Evolutionary conservation across 1,140 invertebrate genomes (phyloP), one percentile per base, ranked within the genome.

Genomic region (Cephus cinctus): DNA sequence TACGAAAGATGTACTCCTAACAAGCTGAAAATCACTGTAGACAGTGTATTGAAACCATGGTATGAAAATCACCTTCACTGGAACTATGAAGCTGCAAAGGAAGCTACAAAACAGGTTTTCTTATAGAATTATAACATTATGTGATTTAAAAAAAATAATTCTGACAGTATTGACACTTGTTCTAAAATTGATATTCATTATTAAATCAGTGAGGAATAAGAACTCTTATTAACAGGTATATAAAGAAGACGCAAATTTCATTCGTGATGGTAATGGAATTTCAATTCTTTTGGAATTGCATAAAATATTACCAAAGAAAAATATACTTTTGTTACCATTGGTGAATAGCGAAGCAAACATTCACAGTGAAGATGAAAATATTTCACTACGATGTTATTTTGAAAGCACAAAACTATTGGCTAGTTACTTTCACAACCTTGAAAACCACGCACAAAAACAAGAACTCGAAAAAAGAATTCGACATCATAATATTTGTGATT

Each of bases 1-100:
- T 20, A 47, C 42, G 52, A 77, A 30, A 58, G 79, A 20, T 75
- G 75, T n/a, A 80, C 78, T 52, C 79, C 81, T 1, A 86, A 86
- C 61, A 74, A 70, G 50, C 63, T 84, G 43, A 77, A 70, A 50
- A 80, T 84, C 63, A 50, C 15, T 9, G 23, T 36, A 11, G 45
- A 54, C 14, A 16, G 34, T 36, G 14, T 23, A n/a, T 12, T 56
- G 39, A 35, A 50, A 38, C 49, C 59, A 2, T 61, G 59, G 59
- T 47, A 43, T 14, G 59, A 58, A 42, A 25, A 61, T 47, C 46
- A 54, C 38, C 23, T 21, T 8, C 56, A 59, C 14, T 56, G 56
- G 54, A 56, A 54, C 44, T 56, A 59, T 19, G 50, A 51, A 40
- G 59, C 59, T 27, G 59, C 59, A 14, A 50, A 39, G 32, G 42